A percentile compares a stretch with the other conserved stretches of the same genome.
These are phyloP conservation scores for Phenacoccus solenopsis DNA, from an alignment of 1,140 invertebrate species.

Conservation along the genomic window DNA sequence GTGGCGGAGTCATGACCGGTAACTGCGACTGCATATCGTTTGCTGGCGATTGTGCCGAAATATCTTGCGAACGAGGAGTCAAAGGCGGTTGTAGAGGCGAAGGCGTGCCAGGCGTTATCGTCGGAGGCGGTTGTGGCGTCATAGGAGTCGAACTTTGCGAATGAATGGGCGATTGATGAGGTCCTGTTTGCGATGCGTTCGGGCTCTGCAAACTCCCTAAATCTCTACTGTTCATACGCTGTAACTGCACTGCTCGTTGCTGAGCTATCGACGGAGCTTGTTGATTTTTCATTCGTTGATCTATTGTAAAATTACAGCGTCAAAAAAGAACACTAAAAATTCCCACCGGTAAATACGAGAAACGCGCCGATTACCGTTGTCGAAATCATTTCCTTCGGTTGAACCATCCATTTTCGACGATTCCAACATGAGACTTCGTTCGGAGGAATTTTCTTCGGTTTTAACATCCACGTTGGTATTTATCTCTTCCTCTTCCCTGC, in stretches of 20 bases:
- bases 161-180: background rate
- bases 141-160: background rate
- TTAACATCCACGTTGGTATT: background rate
- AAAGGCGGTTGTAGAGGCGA: background rate
- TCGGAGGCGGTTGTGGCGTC: background rate
- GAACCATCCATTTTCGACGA: too few species aligned
- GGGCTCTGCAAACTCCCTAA: background rate
- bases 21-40: background rate
- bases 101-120: background rate
- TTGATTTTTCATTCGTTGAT: background rate
- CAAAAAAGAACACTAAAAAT: too few species aligned
- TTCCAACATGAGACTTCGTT: too few species aligned
- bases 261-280: background rate
- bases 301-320: too few species aligned
- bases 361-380: too few species aligned
- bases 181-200: background rate
- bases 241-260: background rate
- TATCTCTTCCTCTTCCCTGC: background rate
- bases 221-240: background rate
- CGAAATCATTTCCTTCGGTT: too few species aligned
- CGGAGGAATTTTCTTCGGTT: too few species aligned
- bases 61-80: background rate
- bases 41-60: background rate
- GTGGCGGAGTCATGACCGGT: constrained; percentile 31
- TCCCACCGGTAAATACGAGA: too few species aligned